phyloP scores from a whole-genome alignment of 1,140 invertebrate genomes.

The Branchinecta lindahli region DNA sequence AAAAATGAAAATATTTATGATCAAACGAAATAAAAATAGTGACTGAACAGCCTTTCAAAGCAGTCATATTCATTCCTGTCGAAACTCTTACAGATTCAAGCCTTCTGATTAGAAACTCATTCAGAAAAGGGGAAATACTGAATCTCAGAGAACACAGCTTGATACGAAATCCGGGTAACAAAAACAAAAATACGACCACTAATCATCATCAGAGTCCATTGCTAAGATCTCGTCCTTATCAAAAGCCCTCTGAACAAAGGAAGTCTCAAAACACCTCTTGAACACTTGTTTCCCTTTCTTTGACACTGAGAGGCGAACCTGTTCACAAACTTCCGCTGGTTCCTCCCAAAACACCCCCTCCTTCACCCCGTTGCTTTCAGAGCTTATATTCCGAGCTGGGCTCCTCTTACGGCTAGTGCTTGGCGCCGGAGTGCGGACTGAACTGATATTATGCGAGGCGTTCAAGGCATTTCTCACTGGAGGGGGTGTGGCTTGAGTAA shows the following conservation, averaged over 20 bases:
- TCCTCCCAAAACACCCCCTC: background rate
- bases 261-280: conserved; percentile 16
- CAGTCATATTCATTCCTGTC: too few species aligned
- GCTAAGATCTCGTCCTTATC: background rate
- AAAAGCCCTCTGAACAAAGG: conserved; percentile 3
- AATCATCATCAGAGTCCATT: conserved; percentile 14
- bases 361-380: background rate
- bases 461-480: background rate
- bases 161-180: background rate
- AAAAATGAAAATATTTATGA: too few species aligned
- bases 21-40: too few species aligned
- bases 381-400: background rate
- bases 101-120: too few species aligned
- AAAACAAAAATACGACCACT: background rate
- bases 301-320: background rate
- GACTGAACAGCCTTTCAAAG: too few species aligned
- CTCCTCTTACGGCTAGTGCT: background rate
- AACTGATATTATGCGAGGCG: conserved; percentile 10
- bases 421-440: background rate
- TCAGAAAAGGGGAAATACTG: too few species aligned
- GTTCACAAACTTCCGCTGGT: background rate
- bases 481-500: conserved; percentile 6
- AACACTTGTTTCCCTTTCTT: conserved; percentile 13
- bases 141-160: too few species aligned
- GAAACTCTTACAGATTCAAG: too few species aligned